These are phyloP conservation scores for Phytoseiulus persimilis DNA, from an alignment of 2,888 invertebrate species.

Conservation along the genomic window DNA sequence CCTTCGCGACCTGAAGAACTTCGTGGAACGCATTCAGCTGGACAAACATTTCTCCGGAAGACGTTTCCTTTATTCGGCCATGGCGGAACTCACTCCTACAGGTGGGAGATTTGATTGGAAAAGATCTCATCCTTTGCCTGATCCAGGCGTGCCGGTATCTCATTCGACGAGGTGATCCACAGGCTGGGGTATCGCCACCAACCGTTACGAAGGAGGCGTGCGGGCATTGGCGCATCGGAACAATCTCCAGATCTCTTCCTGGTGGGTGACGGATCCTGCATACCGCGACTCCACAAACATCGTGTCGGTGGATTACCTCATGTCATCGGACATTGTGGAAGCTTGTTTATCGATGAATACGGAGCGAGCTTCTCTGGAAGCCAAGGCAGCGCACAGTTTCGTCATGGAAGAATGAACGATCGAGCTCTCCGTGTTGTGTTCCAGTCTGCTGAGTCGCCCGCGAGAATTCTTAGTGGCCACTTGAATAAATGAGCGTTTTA, in stretches of 20 bases:
- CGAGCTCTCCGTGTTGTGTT: no score
- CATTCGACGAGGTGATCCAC: neutral
- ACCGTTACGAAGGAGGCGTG: neutral
- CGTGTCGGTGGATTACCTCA: slow-evolving; percentile 10
- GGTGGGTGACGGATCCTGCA: neutral
- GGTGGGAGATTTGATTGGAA: neutral
- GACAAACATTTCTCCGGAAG: slow-evolving; percentile 14
- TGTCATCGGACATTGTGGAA: slow-evolving; percentile 8
- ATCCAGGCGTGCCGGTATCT: no score
- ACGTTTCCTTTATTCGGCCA: slow-evolving; percentile 5
- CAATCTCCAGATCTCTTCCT: slow-evolving; percentile 8
- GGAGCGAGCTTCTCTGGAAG: neutral
- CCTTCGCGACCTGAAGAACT: neutral
- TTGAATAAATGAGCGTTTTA: no score
- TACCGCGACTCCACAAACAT: slow-evolving; percentile 10
- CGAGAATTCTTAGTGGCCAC: no score
- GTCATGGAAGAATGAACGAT: no score
- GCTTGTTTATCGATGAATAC: neutral
- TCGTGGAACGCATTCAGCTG: neutral
- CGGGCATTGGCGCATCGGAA: neutral
- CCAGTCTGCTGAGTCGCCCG: no score
- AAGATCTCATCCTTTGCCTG: no score
- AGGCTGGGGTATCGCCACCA: neutral
- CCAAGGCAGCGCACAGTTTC: no score
- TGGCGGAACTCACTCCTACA: slow-evolving; percentile 5